Evolutionary conservation across 1,140 invertebrate species (phyloP).

Genomic region (Vanessa atalanta): DNA sequence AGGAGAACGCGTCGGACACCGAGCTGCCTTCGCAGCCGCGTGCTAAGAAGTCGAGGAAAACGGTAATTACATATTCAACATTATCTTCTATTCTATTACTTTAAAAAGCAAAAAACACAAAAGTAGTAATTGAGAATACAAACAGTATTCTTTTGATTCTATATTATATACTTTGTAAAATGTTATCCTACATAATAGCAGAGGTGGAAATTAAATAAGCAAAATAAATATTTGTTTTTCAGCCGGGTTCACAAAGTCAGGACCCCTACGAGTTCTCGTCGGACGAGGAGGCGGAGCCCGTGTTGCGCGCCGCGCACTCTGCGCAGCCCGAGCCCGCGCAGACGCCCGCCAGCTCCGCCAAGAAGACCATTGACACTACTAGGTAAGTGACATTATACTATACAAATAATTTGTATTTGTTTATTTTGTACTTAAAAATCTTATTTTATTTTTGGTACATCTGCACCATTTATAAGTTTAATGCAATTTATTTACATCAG

Average conservation of each 20-base stretch:
- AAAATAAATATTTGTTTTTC: not conserved
- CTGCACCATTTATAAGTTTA: too few relatives aligned
- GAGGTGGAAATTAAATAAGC: too few relatives aligned
- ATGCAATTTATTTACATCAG: too few relatives aligned
- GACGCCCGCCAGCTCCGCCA: constrained; percentile 45
- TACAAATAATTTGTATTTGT: too few relatives aligned
- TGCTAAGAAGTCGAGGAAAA: constrained; percentile 60
- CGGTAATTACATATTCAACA: constrained; percentile 16
- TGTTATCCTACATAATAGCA: too few relatives aligned
- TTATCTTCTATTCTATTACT: not conserved
- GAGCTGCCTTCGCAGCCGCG: constrained; percentile 54
- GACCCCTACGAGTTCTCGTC: constrained; percentile 69
- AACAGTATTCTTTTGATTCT: too few relatives aligned
- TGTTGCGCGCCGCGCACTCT: constrained; percentile 54
- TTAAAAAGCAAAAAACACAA: too few relatives aligned
- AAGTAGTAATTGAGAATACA: not conserved
- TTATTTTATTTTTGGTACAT: too few relatives aligned
- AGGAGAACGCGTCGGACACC: constrained; percentile 74
- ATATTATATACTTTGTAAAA: too few relatives aligned
- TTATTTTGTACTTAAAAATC: too few relatives aligned
- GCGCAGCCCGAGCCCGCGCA: constrained; percentile 47
- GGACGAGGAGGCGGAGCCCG: constrained; percentile 64
- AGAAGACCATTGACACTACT: constrained; percentile 58
- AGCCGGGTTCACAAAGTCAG: constrained; percentile 27
- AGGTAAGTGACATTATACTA: too few relatives aligned